These are phyloP conservation scores for Alloplasta piceator DNA, from an alignment of 2,888 invertebrate genomes.

Conservation along the genomic window DNA sequence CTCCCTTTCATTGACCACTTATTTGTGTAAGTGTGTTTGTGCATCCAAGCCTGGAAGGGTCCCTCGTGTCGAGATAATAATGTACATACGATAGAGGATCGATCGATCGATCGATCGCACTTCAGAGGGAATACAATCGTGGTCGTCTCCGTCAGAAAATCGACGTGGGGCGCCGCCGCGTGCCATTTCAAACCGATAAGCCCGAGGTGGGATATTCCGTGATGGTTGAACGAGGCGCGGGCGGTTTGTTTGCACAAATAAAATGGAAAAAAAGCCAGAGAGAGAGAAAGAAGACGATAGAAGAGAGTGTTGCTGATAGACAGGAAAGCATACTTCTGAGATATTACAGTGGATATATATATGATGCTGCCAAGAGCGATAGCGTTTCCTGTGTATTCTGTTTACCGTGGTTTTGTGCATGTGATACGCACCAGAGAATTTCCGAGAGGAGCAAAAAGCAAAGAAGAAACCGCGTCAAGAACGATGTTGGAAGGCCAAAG, in stretches of 20 bases:
- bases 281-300: conserved; percentile 46
- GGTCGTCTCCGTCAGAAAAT: conserved; percentile 33
- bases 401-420: not conserved
- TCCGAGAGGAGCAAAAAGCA: conserved; percentile 46
- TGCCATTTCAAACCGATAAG: conserved; percentile 51
- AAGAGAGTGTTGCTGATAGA: conserved; percentile 56
- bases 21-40: not conserved
- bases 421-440: conserved; percentile 24
- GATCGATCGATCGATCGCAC: conserved; percentile 40
- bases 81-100: not conserved
- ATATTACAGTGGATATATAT: conserved; percentile 53
- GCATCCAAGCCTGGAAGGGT: conserved; percentile 12
- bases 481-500: conserved; percentile 17
- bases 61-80: conserved; percentile 19
- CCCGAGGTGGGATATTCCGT: conserved; percentile 27
- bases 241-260: conserved; percentile 56
- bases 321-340: conserved; percentile 65
- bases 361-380: conserved; percentile 56
- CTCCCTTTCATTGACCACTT: conserved; percentile 27
- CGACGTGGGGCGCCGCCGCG: conserved; percentile 39
- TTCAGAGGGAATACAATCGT: conserved; percentile 16
- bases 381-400: conserved; percentile 68
- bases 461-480: conserved; percentile 19
- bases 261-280: not conserved
- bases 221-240: conserved; percentile 49